Conservation (phyloP, 2,797 vertebrate genomes). For the Sylvia borin region DNA sequence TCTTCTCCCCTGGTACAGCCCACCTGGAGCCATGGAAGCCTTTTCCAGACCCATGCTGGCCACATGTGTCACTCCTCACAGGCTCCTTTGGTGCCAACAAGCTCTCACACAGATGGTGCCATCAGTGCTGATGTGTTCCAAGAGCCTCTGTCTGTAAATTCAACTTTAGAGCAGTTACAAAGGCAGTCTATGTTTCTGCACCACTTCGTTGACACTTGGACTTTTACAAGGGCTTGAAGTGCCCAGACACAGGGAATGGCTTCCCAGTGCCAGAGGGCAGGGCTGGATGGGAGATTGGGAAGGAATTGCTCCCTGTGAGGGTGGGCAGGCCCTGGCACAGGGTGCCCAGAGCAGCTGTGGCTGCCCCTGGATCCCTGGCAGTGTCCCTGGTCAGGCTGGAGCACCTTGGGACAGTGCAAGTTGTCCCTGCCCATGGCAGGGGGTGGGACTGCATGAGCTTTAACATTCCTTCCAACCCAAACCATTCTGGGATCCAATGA, state of each 20-base stretch:
- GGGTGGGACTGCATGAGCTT: neutral
- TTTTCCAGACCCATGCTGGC: neutral
- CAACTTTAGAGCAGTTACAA: neutral
- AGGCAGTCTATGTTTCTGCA: neutral
- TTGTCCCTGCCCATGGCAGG: neutral
- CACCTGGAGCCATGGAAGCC: neutral
- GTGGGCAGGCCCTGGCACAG: neutral
- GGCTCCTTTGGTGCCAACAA: neutral
- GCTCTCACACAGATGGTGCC: neutral
- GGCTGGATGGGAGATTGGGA: rapidly evolving
- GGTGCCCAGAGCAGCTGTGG: neutral
- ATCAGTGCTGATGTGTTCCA: neutral
- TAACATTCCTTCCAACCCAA: neutral
- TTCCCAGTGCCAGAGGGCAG: neutral
- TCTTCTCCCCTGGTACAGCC: neutral
- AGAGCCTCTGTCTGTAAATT: neutral
- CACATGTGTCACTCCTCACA: rapidly evolving
- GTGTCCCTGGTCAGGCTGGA: neutral
- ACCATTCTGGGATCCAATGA: neutral
- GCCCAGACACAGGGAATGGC: neutral
- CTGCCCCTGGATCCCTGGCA: neutral
- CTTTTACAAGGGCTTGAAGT: neutral
- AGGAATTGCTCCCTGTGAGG: neutral
- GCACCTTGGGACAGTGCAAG: neutral
- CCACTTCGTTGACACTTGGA: neutral